Percentiles rank a stretch among this genome's conserved stretches.
Conservation (phyloP, 2,888 invertebrate species). For the Tenthredo distinguenda region DNA sequence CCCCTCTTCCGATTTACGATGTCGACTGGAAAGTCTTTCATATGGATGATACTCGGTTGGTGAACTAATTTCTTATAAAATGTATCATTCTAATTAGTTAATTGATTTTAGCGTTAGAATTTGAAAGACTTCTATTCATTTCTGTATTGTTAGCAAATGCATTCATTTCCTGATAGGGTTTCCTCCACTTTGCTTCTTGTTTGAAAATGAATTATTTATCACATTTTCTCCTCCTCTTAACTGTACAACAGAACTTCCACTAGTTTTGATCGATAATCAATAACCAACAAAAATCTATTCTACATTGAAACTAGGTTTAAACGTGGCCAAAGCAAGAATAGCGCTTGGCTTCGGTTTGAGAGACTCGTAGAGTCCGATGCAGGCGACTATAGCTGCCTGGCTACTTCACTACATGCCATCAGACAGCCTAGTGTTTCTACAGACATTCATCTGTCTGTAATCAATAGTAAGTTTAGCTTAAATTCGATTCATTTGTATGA, state of each 20-base stretch:
- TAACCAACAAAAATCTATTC: conserved; percentile 25
- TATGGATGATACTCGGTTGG: conserved; percentile 59
- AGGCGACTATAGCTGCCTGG: conserved; percentile 68
- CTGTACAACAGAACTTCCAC: background rate
- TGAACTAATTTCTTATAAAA: background rate
- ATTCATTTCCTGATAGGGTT: no score
- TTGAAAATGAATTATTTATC: background rate
- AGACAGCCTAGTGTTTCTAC: conserved; percentile 57
- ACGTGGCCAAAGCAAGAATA: conserved; percentile 60
- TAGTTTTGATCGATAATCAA: background rate
- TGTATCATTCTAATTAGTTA: background rate
- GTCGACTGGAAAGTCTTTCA: conserved; percentile 62
- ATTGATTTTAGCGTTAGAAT: background rate
- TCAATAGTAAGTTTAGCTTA: conserved; percentile 62
- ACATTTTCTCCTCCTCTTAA: background rate
- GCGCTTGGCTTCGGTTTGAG: conserved; percentile 65
- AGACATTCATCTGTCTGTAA: conserved; percentile 62
- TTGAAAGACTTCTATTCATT: background rate
- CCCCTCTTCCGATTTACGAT: conserved; percentile 55
- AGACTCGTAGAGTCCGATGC: conserved; percentile 65
- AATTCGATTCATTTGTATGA: background rate
- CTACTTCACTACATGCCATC: conserved; percentile 55
- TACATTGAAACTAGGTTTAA: conserved; percentile 59
- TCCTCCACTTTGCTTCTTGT: background rate
- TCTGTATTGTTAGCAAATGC: background rate